Conservation (phyloP, 2,888 invertebrate species). For the Netelia inedita region DNA sequence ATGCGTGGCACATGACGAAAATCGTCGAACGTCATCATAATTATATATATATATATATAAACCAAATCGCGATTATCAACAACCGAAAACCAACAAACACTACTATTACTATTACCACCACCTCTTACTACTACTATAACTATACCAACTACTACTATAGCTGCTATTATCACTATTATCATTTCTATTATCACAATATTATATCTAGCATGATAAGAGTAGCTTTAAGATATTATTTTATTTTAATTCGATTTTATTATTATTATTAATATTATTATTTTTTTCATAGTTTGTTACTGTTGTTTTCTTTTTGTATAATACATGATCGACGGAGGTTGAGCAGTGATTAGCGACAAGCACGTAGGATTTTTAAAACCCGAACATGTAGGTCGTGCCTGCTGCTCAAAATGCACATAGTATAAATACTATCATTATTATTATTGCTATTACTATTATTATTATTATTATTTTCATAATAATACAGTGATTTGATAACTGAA, state of each 20-base stretch:
- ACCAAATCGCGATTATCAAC: constrained; percentile 29
- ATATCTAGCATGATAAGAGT: constrained; percentile 69
- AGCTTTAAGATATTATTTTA: constrained; percentile 73
- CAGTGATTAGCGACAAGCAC: constrained; percentile 32
- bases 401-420: constrained; percentile 65
- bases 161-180: constrained; percentile 54
- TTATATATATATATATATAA: constrained; percentile 22
- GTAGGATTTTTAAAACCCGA: background rate
- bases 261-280: constrained; percentile 38
- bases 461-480: constrained; percentile 82
- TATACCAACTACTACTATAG: constrained; percentile 68
- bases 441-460: constrained; percentile 68
- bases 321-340: constrained; percentile 14
- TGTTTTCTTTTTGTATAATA: constrained; percentile 81
- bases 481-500: constrained; percentile 81
- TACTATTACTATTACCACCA: constrained; percentile 40
- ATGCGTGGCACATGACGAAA: background rate
- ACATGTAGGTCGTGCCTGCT: constrained; percentile 61
- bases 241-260: constrained; percentile 14
- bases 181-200: constrained; percentile 69
- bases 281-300: constrained; percentile 84
- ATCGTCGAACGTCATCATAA: background rate
- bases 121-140: constrained; percentile 67
- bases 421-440: constrained; percentile 61
- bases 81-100: constrained; percentile 38